Conservation (phyloP, 2,797 vertebrate species). For the Ptychobarbus kaznakovi region DNA sequence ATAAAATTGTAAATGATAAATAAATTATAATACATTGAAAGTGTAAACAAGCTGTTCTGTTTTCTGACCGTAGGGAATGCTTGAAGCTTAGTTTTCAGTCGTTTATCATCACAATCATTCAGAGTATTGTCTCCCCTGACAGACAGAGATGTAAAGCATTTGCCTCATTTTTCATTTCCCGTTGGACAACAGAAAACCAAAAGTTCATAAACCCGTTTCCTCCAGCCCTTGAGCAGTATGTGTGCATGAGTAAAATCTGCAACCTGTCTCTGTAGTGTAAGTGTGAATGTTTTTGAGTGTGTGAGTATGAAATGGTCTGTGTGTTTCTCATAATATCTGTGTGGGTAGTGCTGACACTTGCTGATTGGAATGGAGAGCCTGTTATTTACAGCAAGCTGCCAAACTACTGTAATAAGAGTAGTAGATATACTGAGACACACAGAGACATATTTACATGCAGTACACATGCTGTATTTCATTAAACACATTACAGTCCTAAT, state of each 20-base stretch:
- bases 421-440: background rate
- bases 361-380: slow-evolving; percentile 68
- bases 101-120: background rate
- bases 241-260: background rate
- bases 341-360: slow-evolving; percentile 65
- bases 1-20: background rate
- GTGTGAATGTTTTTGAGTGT: slow-evolving; percentile 8
- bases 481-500: background rate
- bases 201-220: slow-evolving; percentile 11
- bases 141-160: slow-evolving; percentile 15
- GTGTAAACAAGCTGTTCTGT: background rate
- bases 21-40: background rate
- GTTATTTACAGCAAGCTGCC: slow-evolving; percentile 66
- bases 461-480: slow-evolving; percentile 18
- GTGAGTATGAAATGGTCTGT: slow-evolving; percentile 8
- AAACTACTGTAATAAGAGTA: slow-evolving; percentile 60
- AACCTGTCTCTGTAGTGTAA: slow-evolving; percentile 6
- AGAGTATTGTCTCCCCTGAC: background rate
- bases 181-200: background rate
- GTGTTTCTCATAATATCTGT: slow-evolving; percentile 70
- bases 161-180: background rate
- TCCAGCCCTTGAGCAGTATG: background rate
- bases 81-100: background rate
- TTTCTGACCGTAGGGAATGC: background rate
- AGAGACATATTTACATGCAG: slow-evolving; percentile 4